A percentile compares a stretch with the other conserved stretches of the same genome.
Evolutionary conservation across 1,140 invertebrate genomes (phyloP).

Genomic region (Pygmarrhopalites habei): DNA sequence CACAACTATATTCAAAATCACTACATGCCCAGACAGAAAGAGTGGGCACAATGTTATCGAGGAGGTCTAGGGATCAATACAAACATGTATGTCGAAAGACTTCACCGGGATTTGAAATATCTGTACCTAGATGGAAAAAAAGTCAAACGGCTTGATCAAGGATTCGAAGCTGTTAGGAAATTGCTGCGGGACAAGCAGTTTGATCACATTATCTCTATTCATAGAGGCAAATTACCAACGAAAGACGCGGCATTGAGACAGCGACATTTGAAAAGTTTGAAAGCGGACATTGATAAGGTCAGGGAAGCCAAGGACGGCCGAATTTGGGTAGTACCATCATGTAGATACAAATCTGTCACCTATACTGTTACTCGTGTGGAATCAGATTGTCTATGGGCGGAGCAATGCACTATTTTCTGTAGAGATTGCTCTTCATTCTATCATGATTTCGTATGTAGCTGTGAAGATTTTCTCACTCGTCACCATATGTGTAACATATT

Average conservation of each 20-base stretch:
- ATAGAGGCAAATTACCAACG: background rate
- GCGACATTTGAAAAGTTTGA: background rate
- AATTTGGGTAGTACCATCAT: too few relatives aligned
- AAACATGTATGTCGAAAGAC: conserved; percentile 3
- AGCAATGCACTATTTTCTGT: too few relatives aligned
- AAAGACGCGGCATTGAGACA: background rate
- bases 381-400: too few relatives aligned
- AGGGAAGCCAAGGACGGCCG: too few relatives aligned
- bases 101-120: background rate
- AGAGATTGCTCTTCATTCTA: too few relatives aligned
- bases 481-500: too few relatives aligned
- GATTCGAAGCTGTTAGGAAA: background rate
- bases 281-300: too few relatives aligned
- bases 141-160: background rate
- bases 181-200: background rate
- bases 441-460: too few relatives aligned
- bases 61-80: background rate
- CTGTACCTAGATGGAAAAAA: background rate
- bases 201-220: background rate
- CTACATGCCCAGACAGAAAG: background rate
- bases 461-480: too few relatives aligned
- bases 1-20: too few relatives aligned
- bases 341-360: too few relatives aligned
- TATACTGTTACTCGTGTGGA: too few relatives aligned
- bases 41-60: conserved; percentile 4